phyloP scores from a whole-genome alignment of 2,888 invertebrate species.

The Isotomurus palustris region DNA sequence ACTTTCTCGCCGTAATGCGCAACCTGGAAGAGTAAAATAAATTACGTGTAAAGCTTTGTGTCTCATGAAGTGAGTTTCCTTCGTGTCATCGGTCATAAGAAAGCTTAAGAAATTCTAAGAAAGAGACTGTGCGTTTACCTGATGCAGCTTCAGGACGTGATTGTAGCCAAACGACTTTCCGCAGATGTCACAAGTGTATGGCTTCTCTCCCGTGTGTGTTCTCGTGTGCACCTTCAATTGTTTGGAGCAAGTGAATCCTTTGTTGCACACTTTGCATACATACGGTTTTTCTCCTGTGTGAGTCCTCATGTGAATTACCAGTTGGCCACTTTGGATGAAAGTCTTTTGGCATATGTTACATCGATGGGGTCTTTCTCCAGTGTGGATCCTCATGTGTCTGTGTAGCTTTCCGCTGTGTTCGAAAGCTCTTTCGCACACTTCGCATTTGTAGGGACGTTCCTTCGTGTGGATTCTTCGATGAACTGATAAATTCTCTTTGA shows the following conservation, averaged over 20 bases:
- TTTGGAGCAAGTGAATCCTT: conserved; percentile 87
- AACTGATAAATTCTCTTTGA: conserved; percentile 85
- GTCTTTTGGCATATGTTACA: conserved; percentile 83
- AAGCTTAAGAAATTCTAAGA: conserved; percentile 1
- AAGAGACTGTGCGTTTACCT: conserved; percentile 32
- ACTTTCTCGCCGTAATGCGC: conserved; percentile 88
- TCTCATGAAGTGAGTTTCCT: neutral
- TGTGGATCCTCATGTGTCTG: conserved; percentile 85
- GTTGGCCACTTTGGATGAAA: conserved; percentile 83
- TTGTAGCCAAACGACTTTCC: conserved; percentile 87
- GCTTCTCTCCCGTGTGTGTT: conserved; percentile 86
- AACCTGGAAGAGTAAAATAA: conserved; percentile 56
- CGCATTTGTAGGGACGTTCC: conserved; percentile 83
- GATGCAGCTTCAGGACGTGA: conserved; percentile 79
- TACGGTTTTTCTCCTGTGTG: conserved; percentile 66
- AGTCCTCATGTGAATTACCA: conserved; percentile 85
- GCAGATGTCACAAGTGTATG: conserved; percentile 86
- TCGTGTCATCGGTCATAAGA: neutral
- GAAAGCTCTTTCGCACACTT: conserved; percentile 80
- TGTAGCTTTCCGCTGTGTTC: conserved; percentile 87
- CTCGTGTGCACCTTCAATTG: conserved; percentile 86
- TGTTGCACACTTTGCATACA: conserved; percentile 74
- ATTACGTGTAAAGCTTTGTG: neutral
- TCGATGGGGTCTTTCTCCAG: conserved; percentile 73
- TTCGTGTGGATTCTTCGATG: conserved; percentile 84